phyloP scores from a whole-genome alignment of 2,888 invertebrate species.

The Scaptomyza caliginosa region DNA sequence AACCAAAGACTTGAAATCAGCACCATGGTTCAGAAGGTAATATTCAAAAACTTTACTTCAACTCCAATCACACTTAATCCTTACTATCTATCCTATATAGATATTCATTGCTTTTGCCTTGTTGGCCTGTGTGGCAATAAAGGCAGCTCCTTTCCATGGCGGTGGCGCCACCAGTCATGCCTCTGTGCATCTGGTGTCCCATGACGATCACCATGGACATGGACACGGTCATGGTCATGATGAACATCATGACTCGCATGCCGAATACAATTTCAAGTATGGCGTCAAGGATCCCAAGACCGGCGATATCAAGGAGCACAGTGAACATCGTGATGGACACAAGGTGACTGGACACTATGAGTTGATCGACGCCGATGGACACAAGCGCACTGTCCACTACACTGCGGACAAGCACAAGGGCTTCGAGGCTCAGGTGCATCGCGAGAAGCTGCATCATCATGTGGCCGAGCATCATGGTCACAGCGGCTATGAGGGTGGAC shows the following conservation, averaged over 20 bases:
- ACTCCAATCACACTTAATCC: background rate
- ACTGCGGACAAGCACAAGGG: slow-evolving; percentile 79
- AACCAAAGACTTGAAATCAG: slow-evolving; percentile 52
- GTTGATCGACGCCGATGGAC: slow-evolving; percentile 79
- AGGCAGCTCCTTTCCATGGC: slow-evolving; percentile 51
- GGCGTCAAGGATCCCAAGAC: slow-evolving; percentile 77
- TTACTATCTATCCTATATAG: slow-evolving; percentile 5
- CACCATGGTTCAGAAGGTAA: slow-evolving; percentile 74
- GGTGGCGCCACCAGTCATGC: slow-evolving; percentile 73
- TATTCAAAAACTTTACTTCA: background rate
- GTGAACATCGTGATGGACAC: slow-evolving; percentile 72
- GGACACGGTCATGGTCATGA: slow-evolving; percentile 48
- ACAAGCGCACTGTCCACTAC: slow-evolving; percentile 78
- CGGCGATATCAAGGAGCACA: slow-evolving; percentile 73
- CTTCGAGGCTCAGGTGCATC: slow-evolving; percentile 71
- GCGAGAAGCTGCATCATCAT: slow-evolving; percentile 67
- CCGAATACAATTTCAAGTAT: slow-evolving; percentile 74
- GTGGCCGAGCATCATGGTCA: slow-evolving; percentile 62
- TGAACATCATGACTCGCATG: slow-evolving; percentile 65
- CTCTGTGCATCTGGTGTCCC: slow-evolving; percentile 74
- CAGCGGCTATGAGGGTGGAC: slow-evolving; percentile 65
- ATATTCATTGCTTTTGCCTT: slow-evolving; percentile 54
- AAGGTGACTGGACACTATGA: slow-evolving; percentile 79
- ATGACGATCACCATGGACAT: slow-evolving; percentile 52
- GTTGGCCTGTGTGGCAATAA: slow-evolving; percentile 47